A percentile compares a stretch with the other conserved stretches of the same genome.
These are phyloP conservation scores for Linhomoeus sp. DNA, from an alignment of 2,888 invertebrate species.

Conservation along the genomic window DNA sequence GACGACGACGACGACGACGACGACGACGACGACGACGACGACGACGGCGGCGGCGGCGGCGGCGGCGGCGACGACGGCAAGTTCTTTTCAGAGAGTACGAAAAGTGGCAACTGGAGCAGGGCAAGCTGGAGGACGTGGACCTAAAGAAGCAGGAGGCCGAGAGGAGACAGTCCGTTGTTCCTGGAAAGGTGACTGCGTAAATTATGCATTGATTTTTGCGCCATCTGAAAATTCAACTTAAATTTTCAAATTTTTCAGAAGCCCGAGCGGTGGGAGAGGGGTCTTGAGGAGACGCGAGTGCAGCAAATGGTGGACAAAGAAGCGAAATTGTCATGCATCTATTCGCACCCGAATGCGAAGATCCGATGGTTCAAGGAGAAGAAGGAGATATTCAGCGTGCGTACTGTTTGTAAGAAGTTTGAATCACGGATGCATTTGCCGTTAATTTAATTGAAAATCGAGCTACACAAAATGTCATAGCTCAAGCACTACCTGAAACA, in stretches of 20 bases:
- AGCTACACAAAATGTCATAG: no score
- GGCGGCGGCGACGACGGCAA: not conserved
- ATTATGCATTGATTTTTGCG: no score
- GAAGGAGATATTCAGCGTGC: slow-evolving; percentile 26
- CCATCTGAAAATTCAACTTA: no score
- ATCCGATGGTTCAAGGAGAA: slow-evolving; percentile 29
- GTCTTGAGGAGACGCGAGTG: slow-evolving; percentile 74
- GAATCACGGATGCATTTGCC: no score
- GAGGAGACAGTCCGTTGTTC: slow-evolving; percentile 2
- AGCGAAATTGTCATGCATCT: slow-evolving; percentile 74
- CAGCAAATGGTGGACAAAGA: slow-evolving; percentile 91
- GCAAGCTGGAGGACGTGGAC: slow-evolving; percentile 4
- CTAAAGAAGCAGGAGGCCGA: slow-evolving; percentile 9
- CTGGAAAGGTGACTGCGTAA: not conserved
- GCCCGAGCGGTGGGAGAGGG: slow-evolving; percentile 78
- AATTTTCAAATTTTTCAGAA: slow-evolving; percentile 51
- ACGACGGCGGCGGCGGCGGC: not conserved
- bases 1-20: not conserved
- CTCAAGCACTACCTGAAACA: no score
- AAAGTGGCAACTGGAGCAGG: slow-evolving; percentile 7
- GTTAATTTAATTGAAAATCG: no score
- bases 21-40: slow-evolving; percentile 1
- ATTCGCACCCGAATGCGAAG: slow-evolving; percentile 68
- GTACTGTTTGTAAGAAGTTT: no score
- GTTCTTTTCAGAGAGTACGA: slow-evolving; percentile 9